phyloP scores from a whole-genome alignment of 2,797 vertebrate genomes.

The Florisuga fusca region DNA sequence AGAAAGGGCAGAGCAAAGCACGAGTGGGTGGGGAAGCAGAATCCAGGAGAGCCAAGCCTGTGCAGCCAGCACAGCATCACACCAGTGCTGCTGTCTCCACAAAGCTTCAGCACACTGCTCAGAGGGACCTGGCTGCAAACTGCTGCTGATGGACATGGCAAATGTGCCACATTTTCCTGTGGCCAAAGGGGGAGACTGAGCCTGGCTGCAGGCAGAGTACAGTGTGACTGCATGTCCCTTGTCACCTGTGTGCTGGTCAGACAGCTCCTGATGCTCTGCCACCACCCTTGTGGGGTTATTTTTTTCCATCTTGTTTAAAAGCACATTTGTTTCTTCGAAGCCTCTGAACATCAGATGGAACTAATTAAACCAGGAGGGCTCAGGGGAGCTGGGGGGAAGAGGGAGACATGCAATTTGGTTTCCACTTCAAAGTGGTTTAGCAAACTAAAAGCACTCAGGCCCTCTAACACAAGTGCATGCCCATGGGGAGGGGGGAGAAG shows the following conservation, averaged over 20 bases:
- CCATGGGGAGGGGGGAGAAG: neutral
- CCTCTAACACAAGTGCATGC: neutral
- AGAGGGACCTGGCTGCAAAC: neutral
- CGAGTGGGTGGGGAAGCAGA: accelerated
- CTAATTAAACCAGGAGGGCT: constrained; percentile 68
- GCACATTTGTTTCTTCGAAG: constrained; percentile 59
- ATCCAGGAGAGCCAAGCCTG: neutral
- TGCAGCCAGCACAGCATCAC: neutral
- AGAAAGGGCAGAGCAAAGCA: neutral
- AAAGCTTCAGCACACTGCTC: neutral
- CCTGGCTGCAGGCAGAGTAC: neutral
- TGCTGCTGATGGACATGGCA: neutral
- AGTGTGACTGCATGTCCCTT: neutral
- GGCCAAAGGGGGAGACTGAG: neutral
- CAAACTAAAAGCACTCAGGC: constrained; percentile 34
- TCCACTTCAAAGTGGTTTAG: constrained; percentile 61
- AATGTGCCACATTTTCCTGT: accelerated
- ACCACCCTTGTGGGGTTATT: neutral
- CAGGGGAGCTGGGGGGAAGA: neutral
- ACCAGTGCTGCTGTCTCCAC: accelerated
- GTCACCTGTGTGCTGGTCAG: neutral
- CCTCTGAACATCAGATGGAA: constrained; percentile 58
- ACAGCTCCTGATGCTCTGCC: neutral
- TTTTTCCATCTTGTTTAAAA: neutral
- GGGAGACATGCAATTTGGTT: constrained; percentile 52